These are phyloP conservation scores for Ypsolopha scabrella DNA, from an alignment of 2,888 invertebrate species.

Conservation along the genomic window DNA sequence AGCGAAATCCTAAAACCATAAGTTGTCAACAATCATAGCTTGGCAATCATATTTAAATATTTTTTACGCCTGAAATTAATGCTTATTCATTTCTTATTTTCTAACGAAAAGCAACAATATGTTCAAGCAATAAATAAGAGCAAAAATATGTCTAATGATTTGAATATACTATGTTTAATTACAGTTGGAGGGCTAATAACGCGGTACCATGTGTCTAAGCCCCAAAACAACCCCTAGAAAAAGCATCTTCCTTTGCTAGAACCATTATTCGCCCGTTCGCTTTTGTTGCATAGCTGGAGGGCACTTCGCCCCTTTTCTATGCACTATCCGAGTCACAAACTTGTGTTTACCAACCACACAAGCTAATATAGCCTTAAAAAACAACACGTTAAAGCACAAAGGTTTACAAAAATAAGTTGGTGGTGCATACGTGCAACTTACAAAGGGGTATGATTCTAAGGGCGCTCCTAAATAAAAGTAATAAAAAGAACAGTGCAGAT, in stretches of 20 bases:
- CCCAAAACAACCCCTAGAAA: background rate
- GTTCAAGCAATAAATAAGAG: too few species aligned
- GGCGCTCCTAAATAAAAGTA: background rate
- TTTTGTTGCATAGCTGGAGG: constrained; percentile 30
- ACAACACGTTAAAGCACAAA: too few species aligned
- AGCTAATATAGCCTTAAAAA: background rate
- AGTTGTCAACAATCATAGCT: too few species aligned
- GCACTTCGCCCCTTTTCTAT: constrained; percentile 25
- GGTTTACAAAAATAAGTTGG: background rate
- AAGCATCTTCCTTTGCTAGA: constrained; percentile 1
- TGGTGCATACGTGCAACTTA: constrained; percentile 37
- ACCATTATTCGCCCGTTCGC: constrained; percentile 19
- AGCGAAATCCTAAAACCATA: too few species aligned
- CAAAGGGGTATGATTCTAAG: constrained; percentile 35
- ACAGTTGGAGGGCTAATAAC: too few species aligned
- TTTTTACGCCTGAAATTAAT: too few species aligned
- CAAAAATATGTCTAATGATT: too few species aligned
- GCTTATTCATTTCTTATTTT: background rate
- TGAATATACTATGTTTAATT: too few species aligned
- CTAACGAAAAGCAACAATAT: too few species aligned
- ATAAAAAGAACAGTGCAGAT: constrained; percentile 4
- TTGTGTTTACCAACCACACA: background rate
- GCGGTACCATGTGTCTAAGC: too few species aligned
- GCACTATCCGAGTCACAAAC: background rate
- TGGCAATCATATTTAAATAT: too few species aligned